phyloP scores from a whole-genome alignment of 2,888 invertebrate genomes.

The Ptychoptera contaminata region DNA sequence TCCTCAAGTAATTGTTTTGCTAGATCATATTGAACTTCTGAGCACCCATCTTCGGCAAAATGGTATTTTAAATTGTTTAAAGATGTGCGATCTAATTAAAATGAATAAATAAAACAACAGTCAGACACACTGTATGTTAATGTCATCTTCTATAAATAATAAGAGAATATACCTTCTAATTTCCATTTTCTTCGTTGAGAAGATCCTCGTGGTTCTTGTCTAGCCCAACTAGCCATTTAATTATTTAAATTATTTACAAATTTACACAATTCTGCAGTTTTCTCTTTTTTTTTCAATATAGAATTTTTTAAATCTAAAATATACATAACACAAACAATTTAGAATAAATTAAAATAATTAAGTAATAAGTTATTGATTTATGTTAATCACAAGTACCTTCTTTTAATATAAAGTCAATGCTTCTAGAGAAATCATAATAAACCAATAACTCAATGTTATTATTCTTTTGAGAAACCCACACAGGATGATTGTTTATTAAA shows the following conservation, averaged over 20 bases:
- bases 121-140: too few species aligned
- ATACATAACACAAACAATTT: too few species aligned
- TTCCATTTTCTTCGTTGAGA: constrained; percentile 27
- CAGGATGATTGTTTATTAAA: too few species aligned
- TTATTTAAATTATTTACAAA: neutral
- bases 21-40: constrained; percentile 74
- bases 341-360: too few species aligned
- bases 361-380: too few species aligned
- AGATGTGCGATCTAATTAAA: constrained; percentile 26
- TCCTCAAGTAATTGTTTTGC: constrained; percentile 72
- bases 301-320: neutral
- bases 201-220: constrained; percentile 23
- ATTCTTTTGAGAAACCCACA: too few species aligned
- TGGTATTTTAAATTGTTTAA: constrained; percentile 39
- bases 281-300: neutral
- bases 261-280: neutral
- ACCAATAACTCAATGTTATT: too few species aligned
- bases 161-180: constrained; percentile 27
- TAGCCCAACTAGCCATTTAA: constrained; percentile 29
- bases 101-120: constrained; percentile 4
- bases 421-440: too few species aligned
- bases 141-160: neutral
- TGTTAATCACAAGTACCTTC: too few species aligned
- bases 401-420: too few species aligned
- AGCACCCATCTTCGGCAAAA: constrained; percentile 76